Evolutionary conservation across 2,888 invertebrate species (phyloP).

Genomic region (Mechanitis messenoides): DNA sequence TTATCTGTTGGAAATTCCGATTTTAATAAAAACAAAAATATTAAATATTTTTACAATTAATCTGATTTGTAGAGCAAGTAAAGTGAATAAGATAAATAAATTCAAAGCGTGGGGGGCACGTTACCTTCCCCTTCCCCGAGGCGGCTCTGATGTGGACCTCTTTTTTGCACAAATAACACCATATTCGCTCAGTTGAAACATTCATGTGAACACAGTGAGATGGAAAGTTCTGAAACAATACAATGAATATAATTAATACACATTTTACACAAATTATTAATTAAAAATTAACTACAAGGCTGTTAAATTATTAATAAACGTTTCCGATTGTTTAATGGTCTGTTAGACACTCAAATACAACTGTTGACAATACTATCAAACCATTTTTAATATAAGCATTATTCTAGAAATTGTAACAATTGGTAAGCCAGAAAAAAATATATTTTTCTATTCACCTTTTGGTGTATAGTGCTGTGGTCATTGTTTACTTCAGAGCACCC

Average conservation of each 20-base stretch:
- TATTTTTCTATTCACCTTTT: constrained; percentile 70
- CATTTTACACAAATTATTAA: not conserved
- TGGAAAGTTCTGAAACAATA: constrained; percentile 72
- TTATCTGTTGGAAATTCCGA: constrained; percentile 37
- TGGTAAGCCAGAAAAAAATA: too few species aligned
- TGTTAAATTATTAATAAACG: too few species aligned
- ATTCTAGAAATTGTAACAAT: too few species aligned
- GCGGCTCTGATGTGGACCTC: constrained; percentile 82
- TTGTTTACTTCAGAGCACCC: constrained; percentile 89
- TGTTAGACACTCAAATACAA: too few species aligned
- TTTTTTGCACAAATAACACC: constrained; percentile 91
- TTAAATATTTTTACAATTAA: too few species aligned
- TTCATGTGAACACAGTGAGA: constrained; percentile 90
- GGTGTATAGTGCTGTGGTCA: constrained; percentile 90
- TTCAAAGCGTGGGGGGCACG: too few species aligned
- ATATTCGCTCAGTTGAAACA: constrained; percentile 87
- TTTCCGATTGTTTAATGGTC: too few species aligned
- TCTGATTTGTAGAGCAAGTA: too few species aligned
- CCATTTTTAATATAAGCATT: too few species aligned
- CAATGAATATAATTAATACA: not conserved
- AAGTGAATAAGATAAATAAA: too few species aligned
- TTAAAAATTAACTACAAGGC: not conserved
- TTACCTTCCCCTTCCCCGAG: constrained; percentile 44
- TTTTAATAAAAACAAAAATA: not conserved
- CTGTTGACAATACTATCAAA: too few species aligned